Conservation (phyloP, 2,113 vertebrate species). For the Aptenodytes patagonicus region DNA sequence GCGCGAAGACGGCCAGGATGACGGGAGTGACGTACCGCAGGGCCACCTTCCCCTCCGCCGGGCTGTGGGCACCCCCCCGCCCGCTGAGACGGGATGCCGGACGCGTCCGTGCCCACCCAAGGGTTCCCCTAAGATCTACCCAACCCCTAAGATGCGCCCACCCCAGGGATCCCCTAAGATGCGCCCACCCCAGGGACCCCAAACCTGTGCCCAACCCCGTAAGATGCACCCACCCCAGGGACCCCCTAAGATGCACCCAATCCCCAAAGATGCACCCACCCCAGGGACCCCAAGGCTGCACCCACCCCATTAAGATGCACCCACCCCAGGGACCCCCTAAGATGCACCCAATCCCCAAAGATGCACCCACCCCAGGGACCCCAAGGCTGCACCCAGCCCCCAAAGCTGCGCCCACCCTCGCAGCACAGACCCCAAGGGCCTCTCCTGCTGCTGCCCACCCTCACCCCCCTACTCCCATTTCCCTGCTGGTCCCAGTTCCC, state of each 20-base stretch:
- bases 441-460: neutral
- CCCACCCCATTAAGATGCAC: neutral
- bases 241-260: no score
- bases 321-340: no score
- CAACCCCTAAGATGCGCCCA: neutral
- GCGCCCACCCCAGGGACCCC: neutral
- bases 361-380: neutral
- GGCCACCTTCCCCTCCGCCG: constrained; percentile 79
- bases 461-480: neutral
- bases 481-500: neutral
- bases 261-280: neutral
- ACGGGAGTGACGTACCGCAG: constrained; percentile 91
- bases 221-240: no score
- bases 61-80: neutral
- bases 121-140: neutral
- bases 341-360: no score
- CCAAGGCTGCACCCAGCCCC: no score
- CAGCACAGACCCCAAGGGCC: neutral
- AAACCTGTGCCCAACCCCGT: no score
- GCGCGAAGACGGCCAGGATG: constrained; percentile 90
- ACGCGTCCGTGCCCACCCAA: neutral
- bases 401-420: neutral
- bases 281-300: neutral
- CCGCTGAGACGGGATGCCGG: neutral
- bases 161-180: neutral